A percentile compares a stretch with the other conserved stretches of the same genome.
These are phyloP conservation scores for Amblyjoppa proteus DNA, from an alignment of 2,888 invertebrate species.

Conservation along the genomic window DNA sequence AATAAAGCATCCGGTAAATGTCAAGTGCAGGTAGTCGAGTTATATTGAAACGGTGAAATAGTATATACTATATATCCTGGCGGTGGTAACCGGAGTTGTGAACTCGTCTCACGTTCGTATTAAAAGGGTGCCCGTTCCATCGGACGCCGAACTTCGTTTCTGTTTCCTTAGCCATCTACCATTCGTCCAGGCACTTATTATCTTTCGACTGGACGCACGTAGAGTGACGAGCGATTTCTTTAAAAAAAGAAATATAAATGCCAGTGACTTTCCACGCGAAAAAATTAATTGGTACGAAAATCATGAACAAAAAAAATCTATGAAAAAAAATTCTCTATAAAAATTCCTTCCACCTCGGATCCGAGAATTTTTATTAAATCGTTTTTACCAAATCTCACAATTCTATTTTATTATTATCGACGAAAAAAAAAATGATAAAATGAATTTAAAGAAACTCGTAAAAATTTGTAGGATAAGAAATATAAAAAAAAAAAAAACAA, in stretches of 20 bases:
- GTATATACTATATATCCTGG: neutral
- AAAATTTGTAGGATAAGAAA: too few relatives aligned
- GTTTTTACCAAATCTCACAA: too few relatives aligned
- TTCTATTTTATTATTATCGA: too few relatives aligned
- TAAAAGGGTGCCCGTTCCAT: conserved; percentile 48
- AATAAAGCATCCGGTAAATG: conserved; percentile 44
- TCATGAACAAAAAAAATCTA: neutral
- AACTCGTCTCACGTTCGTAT: conserved; percentile 61
- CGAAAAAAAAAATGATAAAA: too few relatives aligned
- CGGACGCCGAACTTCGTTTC: neutral
- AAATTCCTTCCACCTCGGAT: neutral
- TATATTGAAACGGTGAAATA: conserved; percentile 57
- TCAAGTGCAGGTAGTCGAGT: conserved; percentile 45
- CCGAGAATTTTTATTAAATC: too few relatives aligned
- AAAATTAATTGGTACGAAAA: neutral
- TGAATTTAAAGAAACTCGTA: too few relatives aligned
- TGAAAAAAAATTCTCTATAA: too few relatives aligned
- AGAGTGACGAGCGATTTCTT: neutral
- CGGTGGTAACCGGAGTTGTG: conserved; percentile 39
- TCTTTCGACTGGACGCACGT: neutral
- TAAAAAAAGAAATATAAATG: neutral
- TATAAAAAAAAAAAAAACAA: too few relatives aligned
- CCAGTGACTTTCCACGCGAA: neutral
- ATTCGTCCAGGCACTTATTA: conserved; percentile 20
- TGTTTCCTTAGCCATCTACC: conserved; percentile 30